Evolutionary conservation across 2,888 invertebrate genomes (phyloP), one percentile per base, ranked within the genome.

Genomic region (Arrhopalites spinosus): DNA sequence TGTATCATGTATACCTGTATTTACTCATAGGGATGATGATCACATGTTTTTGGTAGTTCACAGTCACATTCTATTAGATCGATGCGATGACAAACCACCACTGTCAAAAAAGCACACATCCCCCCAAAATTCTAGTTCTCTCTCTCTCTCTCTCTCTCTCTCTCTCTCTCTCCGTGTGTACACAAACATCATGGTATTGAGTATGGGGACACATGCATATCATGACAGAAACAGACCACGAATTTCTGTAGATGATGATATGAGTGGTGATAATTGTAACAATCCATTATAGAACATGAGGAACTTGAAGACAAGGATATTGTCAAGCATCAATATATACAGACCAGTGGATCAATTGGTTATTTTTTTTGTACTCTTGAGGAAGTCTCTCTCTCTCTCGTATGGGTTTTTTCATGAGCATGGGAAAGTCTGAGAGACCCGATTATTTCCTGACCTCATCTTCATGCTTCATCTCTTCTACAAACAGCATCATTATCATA

Each of bases 361-460:
- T 30, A 20, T 1, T 17, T 64, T 20, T 20, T 30, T 8, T 23
- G 13, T 47, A 5, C 23, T 5, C 15, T 11, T 5, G 36, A 23
- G 15, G 25, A 11, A 23, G 20, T n/a, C 15, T 64, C 11, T 61
- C 17, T 43, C 30, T 15, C 30, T 36, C 1, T 0, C 11, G 17
- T 3, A 23, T 20, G 20, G 23, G 20, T 0, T 20, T 29, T 20
- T 20, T 20, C 15, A 8, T 13, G 45, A 45, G 13, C 30, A 63
- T 73, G 69, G 66, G 64, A 73, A 77, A 59, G 66, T 75, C 73
- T 36, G 47, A 36, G 36, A 59, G 59, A 81, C 80, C 79, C 78
- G 79, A 77, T 80, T 80, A 78, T 72, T 79, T 78, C 63, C 53
- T 82, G 81, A 82, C 82, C 82, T 79, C 79, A 45, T 80, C 80